These are phyloP conservation scores for Cuniculus paca DNA, from an alignment of 2,797 vertebrate genomes.

Conservation along the genomic window DNA sequence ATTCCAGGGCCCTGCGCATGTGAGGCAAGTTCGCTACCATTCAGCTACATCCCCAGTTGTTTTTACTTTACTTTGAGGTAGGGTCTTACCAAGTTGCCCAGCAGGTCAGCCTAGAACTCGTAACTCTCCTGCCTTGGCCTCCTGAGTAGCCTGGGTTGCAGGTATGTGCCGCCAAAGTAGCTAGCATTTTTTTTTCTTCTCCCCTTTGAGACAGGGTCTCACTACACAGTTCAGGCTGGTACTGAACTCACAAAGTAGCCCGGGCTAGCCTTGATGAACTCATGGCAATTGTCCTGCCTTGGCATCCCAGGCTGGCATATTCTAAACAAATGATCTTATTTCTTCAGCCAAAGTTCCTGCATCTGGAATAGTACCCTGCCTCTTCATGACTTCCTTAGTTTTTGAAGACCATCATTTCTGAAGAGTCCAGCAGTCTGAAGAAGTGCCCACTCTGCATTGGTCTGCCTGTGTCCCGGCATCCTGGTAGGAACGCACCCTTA, in stretches of 20 bases:
- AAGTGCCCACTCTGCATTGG: not conserved
- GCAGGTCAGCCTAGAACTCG: not conserved
- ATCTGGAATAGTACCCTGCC: not conserved
- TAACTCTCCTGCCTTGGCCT: not conserved
- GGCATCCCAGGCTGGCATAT: not conserved
- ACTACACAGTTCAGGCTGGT: not conserved
- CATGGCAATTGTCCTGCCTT: not conserved
- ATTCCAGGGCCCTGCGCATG: not conserved
- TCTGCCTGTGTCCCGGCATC: not conserved
- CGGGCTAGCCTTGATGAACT: not conserved
- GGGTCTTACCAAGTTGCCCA: not conserved
- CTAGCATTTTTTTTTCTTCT: not conserved
- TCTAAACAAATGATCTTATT: not conserved
- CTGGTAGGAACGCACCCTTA: not conserved
- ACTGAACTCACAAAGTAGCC: not conserved
- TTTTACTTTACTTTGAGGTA: not conserved
- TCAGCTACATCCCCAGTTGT: not conserved
- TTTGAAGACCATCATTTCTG: not conserved
- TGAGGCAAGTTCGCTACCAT: not conserved
- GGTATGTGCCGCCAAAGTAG: not conserved
- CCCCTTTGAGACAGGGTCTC: not conserved
- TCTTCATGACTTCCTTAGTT: not conserved
- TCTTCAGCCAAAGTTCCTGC: not conserved
- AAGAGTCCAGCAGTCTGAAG: not conserved
- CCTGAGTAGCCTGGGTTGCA: not conserved